phyloP scores from a whole-genome alignment of 1,140 invertebrate genomes.

The Protaetia brevitarsis region DNA sequence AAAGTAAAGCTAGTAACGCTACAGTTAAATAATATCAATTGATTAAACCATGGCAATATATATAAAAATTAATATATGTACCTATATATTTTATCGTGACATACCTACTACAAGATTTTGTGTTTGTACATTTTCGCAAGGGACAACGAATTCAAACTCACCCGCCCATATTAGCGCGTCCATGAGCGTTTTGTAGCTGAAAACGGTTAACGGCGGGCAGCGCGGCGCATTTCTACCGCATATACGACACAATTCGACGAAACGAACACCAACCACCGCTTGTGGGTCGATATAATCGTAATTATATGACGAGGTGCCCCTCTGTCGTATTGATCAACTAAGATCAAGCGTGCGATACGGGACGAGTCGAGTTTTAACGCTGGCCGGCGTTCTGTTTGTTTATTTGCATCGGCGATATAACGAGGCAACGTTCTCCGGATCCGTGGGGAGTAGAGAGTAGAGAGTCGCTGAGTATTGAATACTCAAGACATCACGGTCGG shows the following conservation, averaged over 20 bases:
- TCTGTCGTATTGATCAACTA: conserved; percentile 16
- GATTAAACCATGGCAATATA: too few species aligned
- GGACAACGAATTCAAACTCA: too few species aligned
- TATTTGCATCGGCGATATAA: not conserved
- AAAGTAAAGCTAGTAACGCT: too few species aligned
- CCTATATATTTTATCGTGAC: too few species aligned
- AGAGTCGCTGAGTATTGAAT: conserved; percentile 1
- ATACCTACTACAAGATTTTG: too few species aligned
- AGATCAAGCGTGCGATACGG: conserved; percentile 12
- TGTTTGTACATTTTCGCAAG: too few species aligned
- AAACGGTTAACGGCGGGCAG: not conserved
- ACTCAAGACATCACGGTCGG: conserved; percentile 7
- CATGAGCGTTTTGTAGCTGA: too few species aligned
- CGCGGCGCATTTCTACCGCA: not conserved
- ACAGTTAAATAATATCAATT: too few species aligned
- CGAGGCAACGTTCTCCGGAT: not conserved
- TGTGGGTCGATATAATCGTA: conserved; percentile 11
- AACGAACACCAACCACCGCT: not conserved
- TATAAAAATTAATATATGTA: too few species aligned
- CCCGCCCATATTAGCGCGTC: too few species aligned
- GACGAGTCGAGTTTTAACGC: conserved; percentile 13
- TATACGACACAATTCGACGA: conserved; percentile 8
- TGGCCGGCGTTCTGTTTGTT: conserved; percentile 11
- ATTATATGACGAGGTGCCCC: conserved; percentile 17
- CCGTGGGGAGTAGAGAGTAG: not conserved